Conservation (phyloP, 2,888 invertebrate genomes). For the Lycia hirtaria region DNA sequence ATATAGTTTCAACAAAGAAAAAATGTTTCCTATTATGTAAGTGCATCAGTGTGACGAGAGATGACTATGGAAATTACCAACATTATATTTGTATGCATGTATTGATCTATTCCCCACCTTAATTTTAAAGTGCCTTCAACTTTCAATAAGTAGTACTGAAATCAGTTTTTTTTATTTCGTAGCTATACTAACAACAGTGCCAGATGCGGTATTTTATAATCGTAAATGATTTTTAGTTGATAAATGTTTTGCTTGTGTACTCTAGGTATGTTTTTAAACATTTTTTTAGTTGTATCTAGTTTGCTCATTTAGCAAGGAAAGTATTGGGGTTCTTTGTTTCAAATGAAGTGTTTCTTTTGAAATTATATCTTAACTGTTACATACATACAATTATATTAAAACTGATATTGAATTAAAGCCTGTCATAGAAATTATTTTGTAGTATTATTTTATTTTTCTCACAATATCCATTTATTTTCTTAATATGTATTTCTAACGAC, state of each 20-base stretch:
- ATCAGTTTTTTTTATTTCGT: constrained; percentile 58
- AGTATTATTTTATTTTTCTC: constrained; percentile 51
- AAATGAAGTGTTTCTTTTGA: constrained; percentile 65
- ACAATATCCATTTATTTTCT: not conserved
- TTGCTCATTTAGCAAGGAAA: constrained; percentile 55
- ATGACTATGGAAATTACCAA: constrained; percentile 59
- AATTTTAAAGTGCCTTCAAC: constrained; percentile 78
- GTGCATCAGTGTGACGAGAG: constrained; percentile 82
- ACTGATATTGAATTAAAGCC: constrained; percentile 81
- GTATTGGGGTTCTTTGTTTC: constrained; percentile 51
- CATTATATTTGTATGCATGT: constrained; percentile 62
- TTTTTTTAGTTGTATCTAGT: constrained; percentile 61
- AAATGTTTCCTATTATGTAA: constrained; percentile 75
- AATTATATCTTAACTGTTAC: constrained; percentile 67
- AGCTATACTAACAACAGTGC: constrained; percentile 52
- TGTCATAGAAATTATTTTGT: constrained; percentile 62
- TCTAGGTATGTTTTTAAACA: constrained; percentile 62
- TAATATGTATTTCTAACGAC: not conserved
- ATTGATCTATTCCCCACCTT: constrained; percentile 70
- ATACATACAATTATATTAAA: constrained; percentile 70
- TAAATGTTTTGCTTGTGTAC: constrained; percentile 62
- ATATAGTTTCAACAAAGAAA: constrained; percentile 65
- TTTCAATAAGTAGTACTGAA: constrained; percentile 60
- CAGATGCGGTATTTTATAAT: constrained; percentile 28
- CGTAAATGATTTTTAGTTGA: constrained; percentile 60